Conservation (phyloP, 1,140 invertebrate species). For the Trachymyrmex cornetzi region DNA sequence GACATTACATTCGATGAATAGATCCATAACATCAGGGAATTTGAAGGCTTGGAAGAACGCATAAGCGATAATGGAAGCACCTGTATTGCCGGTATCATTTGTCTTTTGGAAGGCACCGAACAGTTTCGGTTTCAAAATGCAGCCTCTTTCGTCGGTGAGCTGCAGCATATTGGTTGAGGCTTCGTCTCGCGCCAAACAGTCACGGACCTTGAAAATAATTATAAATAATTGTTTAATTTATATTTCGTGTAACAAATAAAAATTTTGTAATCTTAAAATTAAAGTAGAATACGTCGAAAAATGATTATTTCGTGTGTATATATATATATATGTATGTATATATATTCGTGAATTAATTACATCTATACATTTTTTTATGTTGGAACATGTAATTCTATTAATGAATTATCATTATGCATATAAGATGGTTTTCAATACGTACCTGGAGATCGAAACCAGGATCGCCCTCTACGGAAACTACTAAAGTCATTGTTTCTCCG, state of each 20-base stretch:
- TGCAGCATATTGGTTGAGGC: conserved; percentile 89
- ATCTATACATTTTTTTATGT: neutral
- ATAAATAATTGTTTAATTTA: neutral
- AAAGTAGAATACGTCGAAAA: neutral
- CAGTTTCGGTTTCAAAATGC: conserved; percentile 93
- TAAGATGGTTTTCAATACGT: conserved; percentile 8
- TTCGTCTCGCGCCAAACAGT: conserved; percentile 92
- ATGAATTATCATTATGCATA: neutral
- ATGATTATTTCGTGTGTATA: conserved; percentile 5
- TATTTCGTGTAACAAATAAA: neutral
- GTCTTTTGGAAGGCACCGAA: conserved; percentile 94
- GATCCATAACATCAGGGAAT: conserved; percentile 95
- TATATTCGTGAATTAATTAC: neutral
- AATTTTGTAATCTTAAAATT: neutral
- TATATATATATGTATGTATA: neutral
- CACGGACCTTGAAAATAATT: conserved; percentile 87
- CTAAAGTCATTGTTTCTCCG: conserved; percentile 93
- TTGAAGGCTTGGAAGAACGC: conserved; percentile 95
- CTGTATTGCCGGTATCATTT: conserved; percentile 90
- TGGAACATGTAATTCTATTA: neutral
- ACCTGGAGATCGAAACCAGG: conserved; percentile 92
- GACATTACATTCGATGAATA: conserved; percentile 94
- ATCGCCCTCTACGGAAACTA: conserved; percentile 93
- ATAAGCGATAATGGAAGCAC: conserved; percentile 93
- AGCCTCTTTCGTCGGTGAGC: conserved; percentile 92